Evolutionary conservation across 1,140 invertebrate genomes (phyloP).

Genomic region (Drosophila ananassae): DNA sequence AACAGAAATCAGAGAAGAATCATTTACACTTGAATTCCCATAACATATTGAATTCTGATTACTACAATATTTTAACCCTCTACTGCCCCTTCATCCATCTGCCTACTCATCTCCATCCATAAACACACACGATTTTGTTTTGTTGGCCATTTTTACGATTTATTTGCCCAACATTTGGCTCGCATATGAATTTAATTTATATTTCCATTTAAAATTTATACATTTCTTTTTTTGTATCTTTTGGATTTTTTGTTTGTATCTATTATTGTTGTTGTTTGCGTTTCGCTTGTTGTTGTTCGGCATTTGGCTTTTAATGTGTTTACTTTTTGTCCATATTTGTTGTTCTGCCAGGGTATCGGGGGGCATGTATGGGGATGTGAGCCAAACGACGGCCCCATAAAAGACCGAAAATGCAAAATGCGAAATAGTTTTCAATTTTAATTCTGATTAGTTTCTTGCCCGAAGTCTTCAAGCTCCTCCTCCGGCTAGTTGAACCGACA

Average conservation of each 20-base stretch:
- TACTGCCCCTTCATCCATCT: constrained; percentile 5
- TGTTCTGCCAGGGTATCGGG: not conserved
- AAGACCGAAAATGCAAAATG: constrained; percentile 44
- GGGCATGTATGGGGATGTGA: not conserved
- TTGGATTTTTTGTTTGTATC: constrained; percentile 32
- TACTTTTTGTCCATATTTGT: constrained; percentile 43
- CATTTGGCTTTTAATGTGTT: constrained; percentile 77
- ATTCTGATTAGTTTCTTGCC: constrained; percentile 60
- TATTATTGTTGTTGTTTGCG: constrained; percentile 33
- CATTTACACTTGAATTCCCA: constrained; percentile 46
- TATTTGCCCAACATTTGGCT: constrained; percentile 80
- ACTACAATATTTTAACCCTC: constrained; percentile 54
- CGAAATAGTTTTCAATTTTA: constrained; percentile 76
- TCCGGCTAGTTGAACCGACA: constrained; percentile 11
- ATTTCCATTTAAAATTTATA: constrained; percentile 79
- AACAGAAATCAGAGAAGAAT: constrained; percentile 12
- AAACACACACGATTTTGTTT: constrained; percentile 43
- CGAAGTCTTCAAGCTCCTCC: not conserved
- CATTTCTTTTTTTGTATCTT: constrained; percentile 57
- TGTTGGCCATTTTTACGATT: constrained; percentile 75
- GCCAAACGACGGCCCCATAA: constrained; percentile 53
- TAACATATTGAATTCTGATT: constrained; percentile 72
- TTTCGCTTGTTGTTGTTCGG: constrained; percentile 44
- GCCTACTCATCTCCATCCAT: not conserved
- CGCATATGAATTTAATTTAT: constrained; percentile 82